Evolutionary conservation across 2,797 vertebrate species (phyloP).

Genomic region (Tangara arthus): DNA sequence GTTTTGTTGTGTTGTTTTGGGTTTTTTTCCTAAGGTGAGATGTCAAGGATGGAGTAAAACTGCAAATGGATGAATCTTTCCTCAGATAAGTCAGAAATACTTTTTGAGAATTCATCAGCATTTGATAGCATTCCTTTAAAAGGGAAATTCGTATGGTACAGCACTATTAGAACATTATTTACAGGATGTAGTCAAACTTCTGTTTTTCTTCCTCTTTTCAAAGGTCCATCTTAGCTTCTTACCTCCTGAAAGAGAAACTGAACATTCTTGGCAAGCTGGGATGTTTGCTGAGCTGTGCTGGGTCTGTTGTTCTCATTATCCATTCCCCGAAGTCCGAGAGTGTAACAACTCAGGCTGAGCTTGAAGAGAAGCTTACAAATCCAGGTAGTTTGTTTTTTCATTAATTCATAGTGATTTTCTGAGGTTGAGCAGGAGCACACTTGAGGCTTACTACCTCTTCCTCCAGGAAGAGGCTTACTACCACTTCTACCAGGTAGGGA

Average conservation of each 20-base stretch:
- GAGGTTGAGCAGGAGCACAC: background rate
- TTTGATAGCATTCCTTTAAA: background rate
- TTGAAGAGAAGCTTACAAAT: slow-evolving; percentile 89
- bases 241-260: slow-evolving; percentile 88
- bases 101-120: background rate
- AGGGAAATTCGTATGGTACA: background rate
- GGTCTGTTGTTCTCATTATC: slow-evolving; percentile 90
- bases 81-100: background rate
- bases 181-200: background rate
- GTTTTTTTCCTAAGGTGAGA: background rate
- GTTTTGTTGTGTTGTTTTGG: background rate
- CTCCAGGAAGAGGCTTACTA: background rate
- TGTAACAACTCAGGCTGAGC: slow-evolving; percentile 85
- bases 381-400: slow-evolving; percentile 81
- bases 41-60: background rate
- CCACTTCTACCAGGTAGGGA: background rate
- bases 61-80: background rate
- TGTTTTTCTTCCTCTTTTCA: slow-evolving; percentile 44
- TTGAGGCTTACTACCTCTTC: background rate
- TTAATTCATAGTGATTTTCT: background rate
- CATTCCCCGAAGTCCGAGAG: slow-evolving; percentile 89
- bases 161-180: background rate
- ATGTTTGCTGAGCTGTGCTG: slow-evolving; percentile 90
- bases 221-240: slow-evolving; percentile 93
- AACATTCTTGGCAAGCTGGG: slow-evolving; percentile 93